Evolutionary conservation across 1,140 invertebrate genomes (phyloP), one percentile per base, ranked within the genome.

Genomic region (Dendroctonus valens): DNA sequence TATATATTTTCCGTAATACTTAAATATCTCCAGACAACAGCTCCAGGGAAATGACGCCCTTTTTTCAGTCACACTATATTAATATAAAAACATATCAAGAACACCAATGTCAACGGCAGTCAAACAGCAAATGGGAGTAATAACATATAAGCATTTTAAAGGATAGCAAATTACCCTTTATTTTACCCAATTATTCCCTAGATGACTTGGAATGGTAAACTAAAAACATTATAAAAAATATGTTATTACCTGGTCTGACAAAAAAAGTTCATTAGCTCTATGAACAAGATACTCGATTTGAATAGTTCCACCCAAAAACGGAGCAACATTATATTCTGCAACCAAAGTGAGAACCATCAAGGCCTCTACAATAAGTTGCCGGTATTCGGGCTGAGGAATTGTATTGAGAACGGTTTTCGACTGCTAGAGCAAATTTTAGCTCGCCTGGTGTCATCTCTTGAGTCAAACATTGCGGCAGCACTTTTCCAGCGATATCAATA

Each of bases 381-480:
- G 85, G 81, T 99, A 99, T 79, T 99, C 97, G 7, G 98, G 97
- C 79, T 99, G 94, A 0, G 96, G 94, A 72, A 99, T 97, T 12
- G 90, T 89, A 78, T 99, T 99, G 26, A 99, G 81, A 6, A 97
- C 94, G n/a, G 93, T 93, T 80, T n/a, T 99, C 98, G 2, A 99
- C 96, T 66, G 95, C 93, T 7, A 99, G 79, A 0, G 97, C 97
- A 82, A 99, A 99, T 82, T 99, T 99, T 64, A 99, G 81, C 80
- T 99, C 98, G 41, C 95, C 94, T 0, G 96, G 87, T 5, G 97
- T 99, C 97, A 99, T 99, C 87, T 98, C 95, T 82, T 94, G 92
- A 0, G 95, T 98, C 26, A 97, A 82, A 80, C 89, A 92, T 74
- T 94, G 92, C 55, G 89, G 90, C 37, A 98, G 75, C n/a, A 95